These are phyloP conservation scores for Theretra japonica DNA, from an alignment of 2,888 invertebrate genomes.

Conservation along the genomic window DNA sequence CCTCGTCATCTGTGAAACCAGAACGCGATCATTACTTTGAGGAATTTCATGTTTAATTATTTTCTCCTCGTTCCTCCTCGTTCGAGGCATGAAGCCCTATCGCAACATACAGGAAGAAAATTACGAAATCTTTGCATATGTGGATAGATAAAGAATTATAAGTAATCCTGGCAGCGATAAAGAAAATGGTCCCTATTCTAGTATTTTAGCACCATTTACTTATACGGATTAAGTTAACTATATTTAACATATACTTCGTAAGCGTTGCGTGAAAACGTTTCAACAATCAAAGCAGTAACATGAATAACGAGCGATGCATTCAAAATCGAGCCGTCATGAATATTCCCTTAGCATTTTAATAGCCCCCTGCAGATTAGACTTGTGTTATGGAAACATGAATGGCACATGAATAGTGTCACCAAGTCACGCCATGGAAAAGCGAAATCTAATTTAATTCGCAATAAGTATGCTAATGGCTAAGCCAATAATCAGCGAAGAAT, in stretches of 20 bases:
- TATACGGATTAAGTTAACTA: too few species aligned
- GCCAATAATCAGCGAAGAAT: background rate
- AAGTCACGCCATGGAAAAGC: conserved; percentile 46
- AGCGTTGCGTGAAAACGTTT: background rate
- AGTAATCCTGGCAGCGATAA: too few species aligned
- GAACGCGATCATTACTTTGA: too few species aligned
- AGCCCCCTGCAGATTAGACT: conserved; percentile 42
- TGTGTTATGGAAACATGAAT: conserved; percentile 41
- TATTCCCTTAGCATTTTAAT: conserved; percentile 45
- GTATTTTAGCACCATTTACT: too few species aligned
- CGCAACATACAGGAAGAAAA: too few species aligned
- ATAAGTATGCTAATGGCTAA: conserved; percentile 19
- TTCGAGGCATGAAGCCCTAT: too few species aligned
- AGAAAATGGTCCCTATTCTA: too few species aligned
- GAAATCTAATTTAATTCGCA: conserved; percentile 21
- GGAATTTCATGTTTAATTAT: too few species aligned
- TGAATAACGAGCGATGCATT: conserved; percentile 21
- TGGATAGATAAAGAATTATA: too few species aligned
- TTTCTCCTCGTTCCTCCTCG: too few species aligned
- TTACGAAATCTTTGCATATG: too few species aligned
- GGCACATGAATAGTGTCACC: conserved; percentile 43
- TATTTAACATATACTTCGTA: background rate
- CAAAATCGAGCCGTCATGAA: conserved; percentile 40
- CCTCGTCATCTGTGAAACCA: background rate
- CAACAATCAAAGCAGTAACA: conserved; percentile 9